Evolutionary conservation across 2,797 vertebrate genomes (phyloP).

Genomic region (Mus caroli): DNA sequence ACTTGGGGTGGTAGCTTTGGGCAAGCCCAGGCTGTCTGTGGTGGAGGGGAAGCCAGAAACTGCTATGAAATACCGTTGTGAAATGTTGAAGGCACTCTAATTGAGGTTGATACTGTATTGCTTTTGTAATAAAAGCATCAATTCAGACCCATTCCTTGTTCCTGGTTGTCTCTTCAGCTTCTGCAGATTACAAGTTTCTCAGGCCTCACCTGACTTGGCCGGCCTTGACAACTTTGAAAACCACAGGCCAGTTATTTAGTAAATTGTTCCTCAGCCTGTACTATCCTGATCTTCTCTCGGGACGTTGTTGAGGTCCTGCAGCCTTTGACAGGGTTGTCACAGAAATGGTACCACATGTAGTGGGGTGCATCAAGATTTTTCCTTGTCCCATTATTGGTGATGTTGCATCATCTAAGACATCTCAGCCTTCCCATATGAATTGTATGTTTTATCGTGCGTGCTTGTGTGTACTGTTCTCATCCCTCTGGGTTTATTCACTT

Average conservation of each 20-base stretch:
- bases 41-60: background rate
- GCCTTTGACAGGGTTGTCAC: background rate
- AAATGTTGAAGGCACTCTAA: background rate
- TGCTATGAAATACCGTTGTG: background rate
- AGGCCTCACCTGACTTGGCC: background rate
- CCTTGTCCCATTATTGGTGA: background rate
- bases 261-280: background rate
- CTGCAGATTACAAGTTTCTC: background rate
- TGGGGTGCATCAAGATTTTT: background rate
- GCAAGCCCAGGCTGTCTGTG: background rate
- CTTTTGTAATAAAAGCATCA: background rate
- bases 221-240: background rate
- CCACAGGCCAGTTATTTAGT: background rate
- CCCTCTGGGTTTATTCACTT: background rate
- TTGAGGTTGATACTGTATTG: background rate
- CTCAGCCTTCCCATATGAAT: background rate
- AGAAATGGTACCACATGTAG: background rate
- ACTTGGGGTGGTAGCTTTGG: background rate
- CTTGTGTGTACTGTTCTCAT: background rate
- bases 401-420: background rate
- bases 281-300: background rate
- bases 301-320: background rate
- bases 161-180: background rate
- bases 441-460: background rate
- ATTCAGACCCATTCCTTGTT: background rate